These are phyloP conservation scores for Girardia tigrina DNA, from an alignment of 2,888 invertebrate genomes.

Conservation along the genomic window DNA sequence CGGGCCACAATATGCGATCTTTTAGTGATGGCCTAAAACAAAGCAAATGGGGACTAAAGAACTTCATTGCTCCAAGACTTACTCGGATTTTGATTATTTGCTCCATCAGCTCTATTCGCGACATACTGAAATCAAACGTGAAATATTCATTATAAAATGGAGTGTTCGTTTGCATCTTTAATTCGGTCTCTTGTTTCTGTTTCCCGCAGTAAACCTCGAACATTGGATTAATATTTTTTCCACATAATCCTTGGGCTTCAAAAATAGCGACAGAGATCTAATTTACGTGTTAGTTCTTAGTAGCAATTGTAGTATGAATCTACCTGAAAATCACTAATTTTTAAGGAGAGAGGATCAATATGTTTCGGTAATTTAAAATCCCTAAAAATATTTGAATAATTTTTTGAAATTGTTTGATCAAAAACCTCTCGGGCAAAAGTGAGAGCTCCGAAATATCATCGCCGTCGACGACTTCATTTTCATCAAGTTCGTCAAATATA, in stretches of 20 bases:
- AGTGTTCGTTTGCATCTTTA: constrained; percentile 14
- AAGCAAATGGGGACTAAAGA: background rate
- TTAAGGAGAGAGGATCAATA: background rate
- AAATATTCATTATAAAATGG: background rate
- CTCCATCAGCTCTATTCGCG: background rate
- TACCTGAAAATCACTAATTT: background rate
- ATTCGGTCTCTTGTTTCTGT: background rate
- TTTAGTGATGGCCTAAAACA: background rate
- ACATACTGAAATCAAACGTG: background rate
- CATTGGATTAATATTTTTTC: constrained; percentile 29
- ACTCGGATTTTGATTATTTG: background rate
- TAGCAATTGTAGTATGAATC: background rate
- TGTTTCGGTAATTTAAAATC: background rate
- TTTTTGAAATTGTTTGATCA: background rate
- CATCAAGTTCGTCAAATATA: background rate
- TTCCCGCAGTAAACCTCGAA: constrained; percentile 23
- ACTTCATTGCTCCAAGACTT: background rate
- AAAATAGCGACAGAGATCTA: constrained; percentile 24
- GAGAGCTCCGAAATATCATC: background rate
- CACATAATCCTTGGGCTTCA: background rate
- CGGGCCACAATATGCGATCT: background rate
- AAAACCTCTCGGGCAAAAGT: background rate
- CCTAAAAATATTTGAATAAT: background rate
- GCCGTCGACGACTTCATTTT: background rate
- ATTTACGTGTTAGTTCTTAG: background rate